Conservation (phyloP, 2,113 vertebrate genomes). For the Podocnemis expansa region DNA sequence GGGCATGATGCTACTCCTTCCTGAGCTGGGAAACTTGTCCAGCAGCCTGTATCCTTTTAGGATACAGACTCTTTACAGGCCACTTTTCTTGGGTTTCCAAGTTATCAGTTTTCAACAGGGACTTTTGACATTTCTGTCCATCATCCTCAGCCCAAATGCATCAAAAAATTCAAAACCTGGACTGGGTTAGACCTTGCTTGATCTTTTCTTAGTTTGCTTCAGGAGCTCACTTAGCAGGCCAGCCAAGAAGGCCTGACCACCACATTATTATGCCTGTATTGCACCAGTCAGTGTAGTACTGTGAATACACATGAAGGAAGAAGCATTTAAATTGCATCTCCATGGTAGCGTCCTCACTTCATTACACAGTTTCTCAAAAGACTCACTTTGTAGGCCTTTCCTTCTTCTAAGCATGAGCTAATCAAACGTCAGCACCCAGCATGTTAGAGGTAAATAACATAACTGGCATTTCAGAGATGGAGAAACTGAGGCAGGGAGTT, state of each 20-base stretch:
- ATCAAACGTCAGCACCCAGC: neutral
- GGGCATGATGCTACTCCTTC: neutral
- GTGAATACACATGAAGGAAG: neutral
- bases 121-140: accelerated
- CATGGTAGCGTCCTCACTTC: neutral
- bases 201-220: neutral
- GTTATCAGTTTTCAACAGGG: neutral
- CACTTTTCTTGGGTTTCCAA: neutral
- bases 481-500: neutral
- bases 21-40: neutral
- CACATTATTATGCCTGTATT: accelerated
- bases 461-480: neutral
- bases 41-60: neutral
- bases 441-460: accelerated
- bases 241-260: neutral
- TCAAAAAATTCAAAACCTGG: neutral
- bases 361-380: accelerated
- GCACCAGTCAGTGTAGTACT: accelerated
- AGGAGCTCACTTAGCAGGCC: neutral
- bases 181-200: neutral
- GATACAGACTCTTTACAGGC: accelerated
- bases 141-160: accelerated
- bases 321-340: neutral
- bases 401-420: accelerated
- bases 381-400: neutral